Evolutionary conservation across 2,797 vertebrate genomes (phyloP).

Genomic region (Dryobates pubescens): DNA sequence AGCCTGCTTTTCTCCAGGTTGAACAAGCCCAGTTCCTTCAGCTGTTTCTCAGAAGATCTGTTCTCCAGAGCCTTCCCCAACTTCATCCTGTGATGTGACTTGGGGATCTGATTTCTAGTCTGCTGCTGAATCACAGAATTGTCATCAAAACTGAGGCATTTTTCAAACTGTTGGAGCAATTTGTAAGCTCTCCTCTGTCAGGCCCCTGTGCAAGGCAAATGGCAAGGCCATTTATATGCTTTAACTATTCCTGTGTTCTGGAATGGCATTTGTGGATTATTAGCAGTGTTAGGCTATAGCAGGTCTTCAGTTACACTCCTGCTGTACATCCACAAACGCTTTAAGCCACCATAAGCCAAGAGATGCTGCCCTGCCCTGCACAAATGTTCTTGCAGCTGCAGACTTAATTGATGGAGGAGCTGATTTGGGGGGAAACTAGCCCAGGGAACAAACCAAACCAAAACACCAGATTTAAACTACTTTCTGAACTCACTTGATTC

Average conservation of each 20-base stretch:
- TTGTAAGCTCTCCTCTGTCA: conserved; percentile 9
- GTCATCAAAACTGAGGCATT: background rate
- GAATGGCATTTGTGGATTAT: conserved; percentile 67
- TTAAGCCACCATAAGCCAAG: conserved; percentile 50
- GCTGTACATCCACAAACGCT: conserved; percentile 44
- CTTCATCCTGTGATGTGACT: background rate
- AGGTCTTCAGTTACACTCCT: conserved; percentile 53
- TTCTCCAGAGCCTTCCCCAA: too few species aligned
- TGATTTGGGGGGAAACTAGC: background rate
- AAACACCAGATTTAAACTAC: background rate
- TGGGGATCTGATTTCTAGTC: background rate
- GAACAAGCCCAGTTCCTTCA: too few species aligned
- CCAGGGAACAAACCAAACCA: background rate
- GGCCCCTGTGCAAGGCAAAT: conserved; percentile 8
- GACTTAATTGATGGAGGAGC: background rate
- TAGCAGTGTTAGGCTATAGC: conserved; percentile 9
- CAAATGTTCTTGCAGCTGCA: conserved; percentile 64
- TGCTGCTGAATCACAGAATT: background rate
- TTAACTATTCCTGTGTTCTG: conserved; percentile 50
- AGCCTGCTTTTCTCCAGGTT: too few species aligned
- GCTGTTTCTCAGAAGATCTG: too few species aligned
- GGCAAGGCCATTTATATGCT: conserved; percentile 33
- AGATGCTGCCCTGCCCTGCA: conserved; percentile 51
- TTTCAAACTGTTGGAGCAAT: background rate
- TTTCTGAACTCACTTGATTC: background rate